Percentiles rank a stretch among this genome's conserved stretches.
These are phyloP conservation scores for Drosophila borealis DNA, from an alignment of 2,888 invertebrate species.

Conservation along the genomic window DNA sequence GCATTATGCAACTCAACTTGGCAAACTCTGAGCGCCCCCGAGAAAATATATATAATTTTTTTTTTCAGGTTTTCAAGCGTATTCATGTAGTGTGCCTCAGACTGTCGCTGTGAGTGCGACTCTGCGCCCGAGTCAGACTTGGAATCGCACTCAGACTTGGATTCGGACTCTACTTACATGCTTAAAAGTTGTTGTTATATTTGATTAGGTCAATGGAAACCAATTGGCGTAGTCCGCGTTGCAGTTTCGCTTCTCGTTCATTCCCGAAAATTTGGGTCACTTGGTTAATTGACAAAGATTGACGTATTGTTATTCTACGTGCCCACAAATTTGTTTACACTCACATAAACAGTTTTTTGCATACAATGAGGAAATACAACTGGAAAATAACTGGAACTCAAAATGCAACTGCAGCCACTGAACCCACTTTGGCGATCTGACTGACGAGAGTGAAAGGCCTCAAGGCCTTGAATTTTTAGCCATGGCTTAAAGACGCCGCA, in stretches of 20 bases:
- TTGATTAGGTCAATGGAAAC: constrained; percentile 81
- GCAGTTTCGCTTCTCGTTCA: constrained; percentile 60
- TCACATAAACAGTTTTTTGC: constrained; percentile 45
- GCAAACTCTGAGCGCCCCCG: constrained; percentile 35
- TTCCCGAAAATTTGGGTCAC: constrained; percentile 68
- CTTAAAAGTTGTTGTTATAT: constrained; percentile 39
- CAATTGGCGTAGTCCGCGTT: constrained; percentile 63
- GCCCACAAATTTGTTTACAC: constrained; percentile 66
- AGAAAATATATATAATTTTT: constrained; percentile 18
- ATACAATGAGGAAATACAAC: constrained; percentile 73
- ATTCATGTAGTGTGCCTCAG: constrained; percentile 43
- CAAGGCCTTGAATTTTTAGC: constrained; percentile 38
- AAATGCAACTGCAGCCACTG: constrained; percentile 29
- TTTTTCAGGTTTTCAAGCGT: constrained; percentile 61
- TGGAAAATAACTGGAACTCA: constrained; percentile 47
- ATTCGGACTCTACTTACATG: constrained; percentile 29
- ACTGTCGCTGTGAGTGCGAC: constrained; percentile 6
- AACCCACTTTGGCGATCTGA: not conserved
- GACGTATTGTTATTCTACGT: constrained; percentile 79
- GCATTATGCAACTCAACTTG: constrained; percentile 55
- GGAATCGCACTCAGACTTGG: constrained; percentile 8
- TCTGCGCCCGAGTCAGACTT: constrained; percentile 3
- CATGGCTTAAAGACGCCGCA: constrained; percentile 14
- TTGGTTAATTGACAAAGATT: constrained; percentile 79
- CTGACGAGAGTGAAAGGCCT: constrained; percentile 44